phyloP scores from a whole-genome alignment of 2,888 invertebrate genomes.

The Stratiomys singularior region DNA sequence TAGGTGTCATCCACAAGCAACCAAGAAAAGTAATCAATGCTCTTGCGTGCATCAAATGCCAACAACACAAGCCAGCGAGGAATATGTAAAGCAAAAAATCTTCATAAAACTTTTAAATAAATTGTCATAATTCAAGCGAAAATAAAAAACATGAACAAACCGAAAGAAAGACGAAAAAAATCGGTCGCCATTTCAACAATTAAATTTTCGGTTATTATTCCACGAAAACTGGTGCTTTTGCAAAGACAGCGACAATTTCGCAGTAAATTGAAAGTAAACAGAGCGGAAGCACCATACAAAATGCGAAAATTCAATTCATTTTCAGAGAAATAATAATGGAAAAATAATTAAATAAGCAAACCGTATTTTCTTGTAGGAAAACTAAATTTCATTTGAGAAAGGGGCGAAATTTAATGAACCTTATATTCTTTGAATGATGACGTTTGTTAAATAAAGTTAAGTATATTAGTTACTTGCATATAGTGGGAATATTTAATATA shows the following conservation, averaged over 20 bases:
- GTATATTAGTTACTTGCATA: no score
- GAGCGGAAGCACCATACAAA: background rate
- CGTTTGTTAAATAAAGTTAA: no score
- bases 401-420: no score
- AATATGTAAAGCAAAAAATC: no score
- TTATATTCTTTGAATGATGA: no score
- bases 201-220: constrained; percentile 4
- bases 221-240: background rate
- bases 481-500: no score
- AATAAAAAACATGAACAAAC: background rate
- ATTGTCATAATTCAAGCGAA: background rate
- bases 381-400: background rate
- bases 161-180: background rate
- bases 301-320: background rate
- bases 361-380: constrained; percentile 3
- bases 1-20: no score
- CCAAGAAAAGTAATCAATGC: no score
- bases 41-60: no score
- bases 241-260: constrained; percentile 7
- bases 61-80: no score
- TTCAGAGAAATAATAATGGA: constrained; percentile 26
- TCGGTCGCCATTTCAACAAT: background rate
- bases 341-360: constrained; percentile 38
- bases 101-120: no score
- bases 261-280: constrained; percentile 44